Percentiles rank a stretch among this genome's conserved stretches.
Evolutionary conservation across 2,888 invertebrate genomes (phyloP).

Genomic region (Ormyrus nitidulus): DNA sequence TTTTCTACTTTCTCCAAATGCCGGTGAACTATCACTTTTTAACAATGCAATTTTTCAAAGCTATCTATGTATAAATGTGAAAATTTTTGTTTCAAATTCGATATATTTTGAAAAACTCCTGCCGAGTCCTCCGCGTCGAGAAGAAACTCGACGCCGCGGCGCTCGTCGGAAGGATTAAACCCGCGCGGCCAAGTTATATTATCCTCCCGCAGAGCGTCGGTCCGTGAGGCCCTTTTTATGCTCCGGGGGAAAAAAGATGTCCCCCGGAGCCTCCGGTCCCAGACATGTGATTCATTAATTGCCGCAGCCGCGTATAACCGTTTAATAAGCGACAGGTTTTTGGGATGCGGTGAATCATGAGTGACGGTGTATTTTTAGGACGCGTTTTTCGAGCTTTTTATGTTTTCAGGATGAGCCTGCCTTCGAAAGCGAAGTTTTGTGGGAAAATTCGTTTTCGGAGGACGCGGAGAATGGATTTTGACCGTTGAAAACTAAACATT

Average conservation of each 20-base stretch:
- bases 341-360: no score
- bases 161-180: conserved; percentile 43
- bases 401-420: background rate
- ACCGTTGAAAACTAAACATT: no score
- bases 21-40: background rate
- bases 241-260: conserved; percentile 2
- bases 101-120: background rate
- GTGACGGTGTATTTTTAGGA: no score
- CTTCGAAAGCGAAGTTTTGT: no score
- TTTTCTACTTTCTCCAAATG: no score
- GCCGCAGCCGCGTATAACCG: conserved; percentile 7
- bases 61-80: no score
- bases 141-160: background rate
- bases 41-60: background rate
- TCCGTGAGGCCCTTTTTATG: conserved; percentile 39
- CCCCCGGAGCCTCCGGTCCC: conserved; percentile 28
- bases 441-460: no score
- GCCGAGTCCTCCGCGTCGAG: background rate
- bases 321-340: background rate
- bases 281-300: conserved; percentile 30
- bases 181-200: conserved; percentile 16
- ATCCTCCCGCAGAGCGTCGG: background rate
- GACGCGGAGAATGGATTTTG: no score
- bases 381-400: no score
- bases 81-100: no score